Conservation (phyloP, 2,888 invertebrate species). For the Baronia brevicornis region DNA sequence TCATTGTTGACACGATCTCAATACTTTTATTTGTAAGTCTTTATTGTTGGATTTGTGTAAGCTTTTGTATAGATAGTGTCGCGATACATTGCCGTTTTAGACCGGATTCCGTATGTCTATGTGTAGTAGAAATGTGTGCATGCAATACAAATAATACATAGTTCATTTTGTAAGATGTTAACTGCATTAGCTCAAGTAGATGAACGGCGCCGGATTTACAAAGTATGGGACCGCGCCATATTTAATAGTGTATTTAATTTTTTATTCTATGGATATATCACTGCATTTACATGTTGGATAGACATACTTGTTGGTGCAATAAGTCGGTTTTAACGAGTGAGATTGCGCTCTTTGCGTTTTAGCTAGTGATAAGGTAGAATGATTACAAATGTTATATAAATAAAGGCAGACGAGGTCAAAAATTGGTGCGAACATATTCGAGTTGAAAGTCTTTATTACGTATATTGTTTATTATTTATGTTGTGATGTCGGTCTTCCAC, state of each 20-base stretch:
- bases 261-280: no score
- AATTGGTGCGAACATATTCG: slow-evolving; percentile 51
- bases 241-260: slow-evolving; percentile 13
- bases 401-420: slow-evolving; percentile 16
- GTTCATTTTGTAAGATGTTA: background rate
- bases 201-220: no score
- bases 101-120: slow-evolving; percentile 4
- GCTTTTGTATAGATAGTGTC: slow-evolving; percentile 18
- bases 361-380: no score
- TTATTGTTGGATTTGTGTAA: slow-evolving; percentile 34
- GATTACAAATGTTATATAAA: no score
- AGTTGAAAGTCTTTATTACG: slow-evolving; percentile 42
- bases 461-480: slow-evolving; percentile 65
- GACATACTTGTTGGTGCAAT: slow-evolving; percentile 14
- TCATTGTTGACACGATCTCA: slow-evolving; percentile 68
- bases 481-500: slow-evolving; percentile 75
- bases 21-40: slow-evolving; percentile 48
- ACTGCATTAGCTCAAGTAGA: slow-evolving; percentile 4
- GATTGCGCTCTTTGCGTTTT: no score
- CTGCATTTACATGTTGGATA: slow-evolving; percentile 1
- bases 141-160: background rate
- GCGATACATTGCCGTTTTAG: slow-evolving; percentile 2
- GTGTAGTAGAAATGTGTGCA: slow-evolving; percentile 7
- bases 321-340: slow-evolving; percentile 15
- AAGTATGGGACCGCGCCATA: no score